Evolutionary conservation across 2,113 vertebrate species (phyloP).

Genomic region (Melanerpes aurifrons): DNA sequence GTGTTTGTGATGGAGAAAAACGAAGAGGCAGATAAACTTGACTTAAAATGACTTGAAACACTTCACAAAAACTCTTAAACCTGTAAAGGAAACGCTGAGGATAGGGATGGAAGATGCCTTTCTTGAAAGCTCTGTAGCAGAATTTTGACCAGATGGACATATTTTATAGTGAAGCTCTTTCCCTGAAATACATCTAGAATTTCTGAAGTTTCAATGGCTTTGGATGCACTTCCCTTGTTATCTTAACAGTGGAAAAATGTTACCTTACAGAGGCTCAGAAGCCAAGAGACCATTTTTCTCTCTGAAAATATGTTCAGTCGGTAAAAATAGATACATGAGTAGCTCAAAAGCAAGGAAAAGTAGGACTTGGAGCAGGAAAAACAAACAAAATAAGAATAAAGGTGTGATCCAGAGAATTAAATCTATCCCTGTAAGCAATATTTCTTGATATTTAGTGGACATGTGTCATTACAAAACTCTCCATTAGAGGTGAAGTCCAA

Average conservation of each 20-base stretch:
- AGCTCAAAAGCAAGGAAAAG: not conserved
- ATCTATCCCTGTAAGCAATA: not conserved
- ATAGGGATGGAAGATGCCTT: accelerated
- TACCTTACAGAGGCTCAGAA: not conserved
- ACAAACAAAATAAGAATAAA: not conserved
- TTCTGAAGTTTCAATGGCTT: not conserved
- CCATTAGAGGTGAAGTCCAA: not conserved
- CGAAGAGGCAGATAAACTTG: not conserved
- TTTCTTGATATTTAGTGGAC: not conserved
- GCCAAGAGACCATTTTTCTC: not conserved
- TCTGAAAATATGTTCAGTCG: not conserved
- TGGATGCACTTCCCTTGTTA: not conserved
- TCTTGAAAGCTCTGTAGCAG: not conserved
- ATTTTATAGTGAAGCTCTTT: not conserved
- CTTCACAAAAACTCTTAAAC: not conserved
- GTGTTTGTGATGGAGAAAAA: not conserved
- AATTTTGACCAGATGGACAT: not conserved
- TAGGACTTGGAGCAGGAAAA: not conserved
- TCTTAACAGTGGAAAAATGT: not conserved
- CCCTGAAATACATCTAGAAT: not conserved
- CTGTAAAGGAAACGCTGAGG: not conserved
- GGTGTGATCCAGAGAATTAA: not conserved
- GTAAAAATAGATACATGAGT: not conserved
- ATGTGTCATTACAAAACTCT: not conserved
- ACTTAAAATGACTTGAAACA: not conserved